Evolutionary conservation across 2,888 invertebrate species (phyloP).

Genomic region (Ormyrus thymus): DNA sequence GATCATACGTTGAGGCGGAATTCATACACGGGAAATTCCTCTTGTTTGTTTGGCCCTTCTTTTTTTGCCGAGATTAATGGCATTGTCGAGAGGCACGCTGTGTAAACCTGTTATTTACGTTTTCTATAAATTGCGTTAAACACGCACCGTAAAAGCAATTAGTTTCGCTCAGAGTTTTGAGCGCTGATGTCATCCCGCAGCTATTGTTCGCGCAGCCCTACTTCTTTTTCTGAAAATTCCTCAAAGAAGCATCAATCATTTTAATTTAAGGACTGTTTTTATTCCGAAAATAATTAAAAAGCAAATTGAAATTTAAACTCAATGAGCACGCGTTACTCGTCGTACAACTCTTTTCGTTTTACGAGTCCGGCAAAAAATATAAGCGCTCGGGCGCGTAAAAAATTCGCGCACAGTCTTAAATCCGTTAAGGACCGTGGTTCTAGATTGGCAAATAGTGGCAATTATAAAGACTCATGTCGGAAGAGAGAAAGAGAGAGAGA

Average conservation of each 20-base stretch:
- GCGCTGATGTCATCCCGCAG: background rate
- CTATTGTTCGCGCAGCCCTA: too few species aligned
- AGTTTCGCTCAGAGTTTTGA: background rate
- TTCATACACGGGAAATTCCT: conserved; percentile 34
- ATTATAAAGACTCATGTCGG: conserved; percentile 1
- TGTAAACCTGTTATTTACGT: background rate
- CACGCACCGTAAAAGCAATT: background rate
- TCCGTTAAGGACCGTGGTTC: background rate
- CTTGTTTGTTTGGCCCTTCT: conserved; percentile 11
- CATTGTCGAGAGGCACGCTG: conserved; percentile 5
- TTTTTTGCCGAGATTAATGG: background rate
- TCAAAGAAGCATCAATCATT: too few species aligned
- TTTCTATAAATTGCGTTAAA: conserved; percentile 15
- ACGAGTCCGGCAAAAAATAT: background rate
- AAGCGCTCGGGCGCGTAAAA: background rate
- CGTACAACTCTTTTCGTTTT: too few species aligned
- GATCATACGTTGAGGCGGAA: conserved; percentile 14
- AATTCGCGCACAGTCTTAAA: background rate
- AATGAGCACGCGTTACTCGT: too few species aligned
- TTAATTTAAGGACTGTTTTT: too few species aligned
- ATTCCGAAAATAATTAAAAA: too few species aligned
- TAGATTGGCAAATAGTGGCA: conserved; percentile 36
- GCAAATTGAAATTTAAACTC: too few species aligned
- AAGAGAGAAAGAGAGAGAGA: background rate
- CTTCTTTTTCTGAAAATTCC: too few species aligned